Evolutionary conservation across 2,888 invertebrate genomes (phyloP), one percentile per base, ranked within the genome.

Genomic region (Trichogramma evanescens): DNA sequence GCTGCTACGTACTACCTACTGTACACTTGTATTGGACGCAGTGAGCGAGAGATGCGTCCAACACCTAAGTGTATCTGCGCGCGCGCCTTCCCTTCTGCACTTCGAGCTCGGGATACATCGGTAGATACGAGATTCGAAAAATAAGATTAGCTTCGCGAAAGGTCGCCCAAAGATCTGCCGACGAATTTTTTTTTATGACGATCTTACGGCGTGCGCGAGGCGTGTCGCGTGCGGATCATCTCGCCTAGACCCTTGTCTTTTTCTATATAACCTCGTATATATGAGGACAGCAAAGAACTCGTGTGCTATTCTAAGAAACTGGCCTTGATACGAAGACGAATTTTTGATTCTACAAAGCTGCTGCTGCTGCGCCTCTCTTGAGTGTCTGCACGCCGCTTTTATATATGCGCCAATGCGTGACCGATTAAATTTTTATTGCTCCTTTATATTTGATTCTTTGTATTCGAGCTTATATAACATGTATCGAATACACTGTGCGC

Each of bases 401-500:
- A 13, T 13, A 13, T 13, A 58, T 62, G 53, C 59, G 56, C 53
- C 55, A 53, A 52, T 56, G 59, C 59, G 59, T 59, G 62, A 63
- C 62, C 54, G 57, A 59, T 63, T 63, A 59, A 54, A 57, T 59
- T 57, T 57, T 63, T 59, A 63, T 59, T 57, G 54, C 53, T 56
- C 52, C 53, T 54, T 62, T 51, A 62, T 62, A 44, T 49, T 53
- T 51, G 54, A 42, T 58, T 58, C 13, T 13, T 13, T 13, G 13
- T 13, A 13, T 13, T 13, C 13, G 13, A 13, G 13, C 13, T 13
- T 13, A 13, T 13, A 2, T 13, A 13, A 13, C 13, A 13, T 13
- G 13, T 13, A 13, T 13, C 13, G 2, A 13, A 13, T 13, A 13
- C 13, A 13, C 13, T 13, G 13, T 13, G 13, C 13, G 13, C 13